Evolutionary conservation across 2,113 vertebrate genomes (phyloP), one percentile per base, ranked within the genome.

Genomic region (Hyla sarda): DNA sequence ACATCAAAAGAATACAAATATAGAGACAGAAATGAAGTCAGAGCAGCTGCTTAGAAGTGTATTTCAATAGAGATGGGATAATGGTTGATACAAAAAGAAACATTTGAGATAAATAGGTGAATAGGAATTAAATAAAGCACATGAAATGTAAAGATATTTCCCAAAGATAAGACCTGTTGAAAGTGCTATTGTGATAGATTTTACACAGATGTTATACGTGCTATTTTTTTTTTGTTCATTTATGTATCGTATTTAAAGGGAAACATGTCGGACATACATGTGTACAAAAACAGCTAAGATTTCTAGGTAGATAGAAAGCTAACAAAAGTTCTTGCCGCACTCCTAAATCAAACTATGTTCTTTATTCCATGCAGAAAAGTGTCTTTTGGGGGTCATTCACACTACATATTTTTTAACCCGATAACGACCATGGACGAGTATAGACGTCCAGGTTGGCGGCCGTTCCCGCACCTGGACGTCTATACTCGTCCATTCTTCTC

Each of bases 11-110:
- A 85, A 17, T 72, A 89, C 91, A 89, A 90, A 83, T 60, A 89
- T 87, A 92, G 88, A 91, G 88, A 84, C 88, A 88, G 90, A 91
- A 93, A 89, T 88, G 76, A 91, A 91, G 89, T 92, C 84, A 89
- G 89, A 32, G 87, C 88, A 56, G 73, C 58, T 88, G 87, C 89
- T 88, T 87, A 85, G 89, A 77, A 65, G 87, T 65, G 52, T 88
- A 88, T 87, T 52, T 82, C 89, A 89, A 80, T 84, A 86, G 89
- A 89, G 82, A 89, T 34, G 82, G 89, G 88, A 90, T 91, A 91
- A 92, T 91, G 83, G 86, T 48, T 87, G 65, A 50, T 79, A 88
- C 89, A 65, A 88, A 87, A 88, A 92, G 77, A 90, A 88, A 92
- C 87, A 88, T 85, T 87, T 87, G 88, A 91, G 87, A 87, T 91